Conservation (phyloP, 2,888 invertebrate species). For the Macrophya annulata region DNA sequence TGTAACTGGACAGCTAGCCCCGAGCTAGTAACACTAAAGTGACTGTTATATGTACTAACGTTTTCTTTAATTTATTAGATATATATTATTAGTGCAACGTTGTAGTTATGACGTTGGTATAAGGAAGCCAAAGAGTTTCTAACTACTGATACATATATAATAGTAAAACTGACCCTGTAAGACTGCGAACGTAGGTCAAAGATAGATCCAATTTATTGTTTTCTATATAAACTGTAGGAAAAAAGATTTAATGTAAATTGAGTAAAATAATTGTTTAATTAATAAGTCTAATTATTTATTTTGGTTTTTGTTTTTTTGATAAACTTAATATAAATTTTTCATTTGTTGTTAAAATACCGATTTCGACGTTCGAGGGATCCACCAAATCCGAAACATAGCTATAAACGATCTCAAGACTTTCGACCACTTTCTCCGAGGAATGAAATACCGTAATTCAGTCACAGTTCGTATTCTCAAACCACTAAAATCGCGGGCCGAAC, state of each 20-base stretch:
- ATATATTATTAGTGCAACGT: slow-evolving; percentile 22
- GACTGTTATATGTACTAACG: neutral
- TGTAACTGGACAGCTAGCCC: slow-evolving; percentile 26
- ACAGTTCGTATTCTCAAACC: neutral
- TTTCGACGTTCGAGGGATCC: slow-evolving; percentile 2
- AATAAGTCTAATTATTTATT: too few relatives aligned
- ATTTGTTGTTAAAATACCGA: neutral
- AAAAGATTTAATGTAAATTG: too few relatives aligned
- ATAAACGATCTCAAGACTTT: slow-evolving; percentile 44
- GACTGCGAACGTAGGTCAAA: slow-evolving; percentile 35
- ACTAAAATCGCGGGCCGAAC: neutral
- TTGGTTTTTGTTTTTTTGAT: too few relatives aligned
- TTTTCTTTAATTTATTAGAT: neutral
- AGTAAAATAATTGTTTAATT: too few relatives aligned
- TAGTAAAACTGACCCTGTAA: neutral
- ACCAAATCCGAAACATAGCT: neutral
- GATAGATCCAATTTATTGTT: slow-evolving; percentile 31
- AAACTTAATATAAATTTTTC: neutral
- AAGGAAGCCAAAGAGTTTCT: slow-evolving; percentile 38
- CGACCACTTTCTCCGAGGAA: slow-evolving; percentile 56
- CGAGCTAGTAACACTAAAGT: neutral
- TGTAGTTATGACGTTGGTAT: neutral
- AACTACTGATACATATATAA: slow-evolving; percentile 22
- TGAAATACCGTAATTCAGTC: slow-evolving; percentile 52
- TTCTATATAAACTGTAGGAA: too few relatives aligned